These are phyloP conservation scores for Mustelus asterias DNA, from an alignment of 2,113 vertebrate genomes.

Conservation along the genomic window DNA sequence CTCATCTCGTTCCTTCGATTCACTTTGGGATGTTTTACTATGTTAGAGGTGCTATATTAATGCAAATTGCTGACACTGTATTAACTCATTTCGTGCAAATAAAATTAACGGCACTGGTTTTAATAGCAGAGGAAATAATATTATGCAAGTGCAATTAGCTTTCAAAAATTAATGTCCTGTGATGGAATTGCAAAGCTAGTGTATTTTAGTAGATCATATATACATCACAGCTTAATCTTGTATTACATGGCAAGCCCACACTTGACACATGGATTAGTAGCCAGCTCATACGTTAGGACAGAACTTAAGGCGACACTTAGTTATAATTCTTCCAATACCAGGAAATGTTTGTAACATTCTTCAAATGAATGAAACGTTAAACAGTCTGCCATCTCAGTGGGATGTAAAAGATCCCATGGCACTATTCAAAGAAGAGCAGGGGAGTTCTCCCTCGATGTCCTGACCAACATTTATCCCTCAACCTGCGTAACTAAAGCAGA, in stretches of 20 bases:
- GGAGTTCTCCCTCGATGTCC: background rate
- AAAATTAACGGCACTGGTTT: background rate
- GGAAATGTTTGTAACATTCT: constrained; percentile 1
- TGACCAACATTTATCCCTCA: background rate
- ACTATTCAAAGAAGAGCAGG: background rate
- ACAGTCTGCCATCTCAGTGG: background rate
- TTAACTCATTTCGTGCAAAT: background rate
- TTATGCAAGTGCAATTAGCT: background rate
- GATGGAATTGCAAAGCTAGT: background rate
- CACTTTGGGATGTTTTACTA: background rate
- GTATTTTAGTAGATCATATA: background rate
- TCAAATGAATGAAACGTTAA: background rate
- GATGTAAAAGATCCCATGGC: background rate
- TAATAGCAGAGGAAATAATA: background rate
- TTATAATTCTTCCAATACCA: constrained; percentile 7
- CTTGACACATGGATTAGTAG: constrained; percentile 15
- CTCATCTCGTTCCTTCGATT: background rate
- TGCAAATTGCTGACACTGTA: no score
- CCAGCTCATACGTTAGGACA: background rate
- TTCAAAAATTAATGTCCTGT: background rate
- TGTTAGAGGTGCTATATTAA: background rate
- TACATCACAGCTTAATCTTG: background rate
- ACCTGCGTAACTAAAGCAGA: background rate
- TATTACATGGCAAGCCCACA: background rate
- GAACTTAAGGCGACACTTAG: background rate